These are phyloP conservation scores for Spheniscus humboldti DNA, from an alignment of 2,797 vertebrate species.

Conservation along the genomic window DNA sequence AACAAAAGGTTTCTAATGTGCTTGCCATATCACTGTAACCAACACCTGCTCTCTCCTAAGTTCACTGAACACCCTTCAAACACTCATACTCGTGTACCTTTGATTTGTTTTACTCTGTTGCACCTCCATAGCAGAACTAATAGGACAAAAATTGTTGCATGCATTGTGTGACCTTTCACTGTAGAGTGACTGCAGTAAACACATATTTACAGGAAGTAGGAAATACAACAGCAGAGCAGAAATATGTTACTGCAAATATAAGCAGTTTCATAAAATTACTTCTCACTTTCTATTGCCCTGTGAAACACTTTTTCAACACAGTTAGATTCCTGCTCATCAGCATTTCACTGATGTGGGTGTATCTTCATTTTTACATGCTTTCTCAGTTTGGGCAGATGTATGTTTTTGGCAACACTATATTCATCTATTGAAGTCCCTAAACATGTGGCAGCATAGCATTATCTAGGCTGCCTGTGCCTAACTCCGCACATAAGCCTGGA, in stretches of 20 bases:
- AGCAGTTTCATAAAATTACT: not conserved
- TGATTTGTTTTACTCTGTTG: slow-evolving; percentile 3
- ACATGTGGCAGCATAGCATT: not conserved
- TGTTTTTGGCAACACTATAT: not conserved
- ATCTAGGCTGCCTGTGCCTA: not conserved
- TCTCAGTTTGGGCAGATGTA: not conserved
- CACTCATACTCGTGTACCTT: not conserved
- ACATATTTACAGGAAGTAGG: not conserved
- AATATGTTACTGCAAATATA: not conserved
- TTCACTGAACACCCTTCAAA: not conserved
- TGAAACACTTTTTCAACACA: slow-evolving; percentile 12
- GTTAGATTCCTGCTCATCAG: not conserved
- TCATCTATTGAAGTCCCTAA: not conserved
- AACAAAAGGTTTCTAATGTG: slow-evolving; percentile 31
- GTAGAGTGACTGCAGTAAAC: slow-evolving; percentile 12
- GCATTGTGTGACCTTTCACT: not conserved
- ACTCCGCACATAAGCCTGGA: not conserved
- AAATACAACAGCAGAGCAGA: not conserved
- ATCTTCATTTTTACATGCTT: not conserved
- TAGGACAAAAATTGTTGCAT: not conserved
- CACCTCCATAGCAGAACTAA: not conserved
- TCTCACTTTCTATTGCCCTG: not conserved
- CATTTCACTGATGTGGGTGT: not conserved
- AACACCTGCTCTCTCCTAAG: not conserved
- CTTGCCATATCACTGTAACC: not conserved